Conservation (phyloP, 2,797 vertebrate species). For the Sylvia borin region DNA sequence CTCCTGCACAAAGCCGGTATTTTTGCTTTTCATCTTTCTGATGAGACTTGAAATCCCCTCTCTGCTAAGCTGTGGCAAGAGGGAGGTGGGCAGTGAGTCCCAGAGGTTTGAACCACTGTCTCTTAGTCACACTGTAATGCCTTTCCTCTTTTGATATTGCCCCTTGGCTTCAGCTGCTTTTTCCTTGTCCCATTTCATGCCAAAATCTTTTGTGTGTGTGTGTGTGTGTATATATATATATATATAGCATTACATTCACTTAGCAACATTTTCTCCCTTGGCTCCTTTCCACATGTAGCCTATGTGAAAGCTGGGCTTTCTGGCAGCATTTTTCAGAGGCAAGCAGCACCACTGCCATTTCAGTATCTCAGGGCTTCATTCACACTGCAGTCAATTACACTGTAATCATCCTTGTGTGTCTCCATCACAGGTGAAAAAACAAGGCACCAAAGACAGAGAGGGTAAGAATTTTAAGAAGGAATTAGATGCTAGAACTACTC, state of each 20-base stretch:
- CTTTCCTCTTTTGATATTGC: not conserved
- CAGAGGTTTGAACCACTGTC: not conserved
- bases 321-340: not conserved
- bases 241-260: not conserved
- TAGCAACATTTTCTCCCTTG: not conserved
- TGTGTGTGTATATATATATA: not conserved
- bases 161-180: not conserved
- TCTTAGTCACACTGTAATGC: not conserved
- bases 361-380: not conserved
- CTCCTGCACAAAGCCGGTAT: slow-evolving; percentile 5
- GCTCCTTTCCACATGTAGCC: not conserved
- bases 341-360: not conserved
- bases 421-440: not conserved
- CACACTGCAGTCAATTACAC: not conserved
- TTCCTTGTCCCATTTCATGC: not conserved
- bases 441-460: not conserved
- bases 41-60: not conserved
- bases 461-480: not conserved
- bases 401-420: not conserved
- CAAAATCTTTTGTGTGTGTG: not conserved
- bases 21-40: not conserved
- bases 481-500: not conserved
- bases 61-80: not conserved
- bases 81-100: not conserved
- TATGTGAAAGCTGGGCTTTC: not conserved